These are phyloP conservation scores for Dermatophagoides farinae DNA, from an alignment of 1,140 invertebrate genomes.

Conservation along the genomic window DNA sequence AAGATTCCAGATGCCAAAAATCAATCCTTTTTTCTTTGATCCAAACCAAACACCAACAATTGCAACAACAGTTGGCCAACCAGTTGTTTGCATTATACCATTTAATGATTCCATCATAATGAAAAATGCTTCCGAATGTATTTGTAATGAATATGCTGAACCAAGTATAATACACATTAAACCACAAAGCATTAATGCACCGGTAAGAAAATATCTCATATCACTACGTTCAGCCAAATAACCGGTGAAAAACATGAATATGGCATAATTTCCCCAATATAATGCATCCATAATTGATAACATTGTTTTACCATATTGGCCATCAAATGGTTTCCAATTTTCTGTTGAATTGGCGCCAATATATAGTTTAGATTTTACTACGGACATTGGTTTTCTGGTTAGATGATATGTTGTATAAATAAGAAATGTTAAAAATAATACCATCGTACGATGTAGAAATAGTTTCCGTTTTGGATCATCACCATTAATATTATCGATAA, in stretches of 20 bases:
- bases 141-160: conserved; percentile 51
- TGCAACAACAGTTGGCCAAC: conserved; percentile 79
- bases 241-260: conserved; percentile 73
- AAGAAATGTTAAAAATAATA: conserved; percentile 62
- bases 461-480: no score
- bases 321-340: conserved; percentile 77
- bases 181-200: conserved; percentile 74
- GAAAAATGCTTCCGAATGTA: conserved; percentile 66
- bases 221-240: conserved; percentile 76
- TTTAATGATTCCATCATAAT: conserved; percentile 50
- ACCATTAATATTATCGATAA: no score
- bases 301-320: conserved; percentile 44
- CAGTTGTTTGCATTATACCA: conserved; percentile 64
- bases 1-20: conserved; percentile 86
- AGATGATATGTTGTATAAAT: conserved; percentile 74
- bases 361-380: conserved; percentile 72
- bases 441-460: conserved; percentile 23
- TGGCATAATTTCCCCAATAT: conserved; percentile 75
- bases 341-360: conserved; percentile 40
- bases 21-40: conserved; percentile 43
- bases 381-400: conserved; percentile 74
- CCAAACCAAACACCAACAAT: conserved; percentile 89
- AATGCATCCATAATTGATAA: conserved; percentile 70
- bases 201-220: conserved; percentile 64
- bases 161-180: conserved; percentile 73